Evolutionary conservation across 2,113 vertebrate genomes (phyloP).

Genomic region (Nettapus auritus): DNA sequence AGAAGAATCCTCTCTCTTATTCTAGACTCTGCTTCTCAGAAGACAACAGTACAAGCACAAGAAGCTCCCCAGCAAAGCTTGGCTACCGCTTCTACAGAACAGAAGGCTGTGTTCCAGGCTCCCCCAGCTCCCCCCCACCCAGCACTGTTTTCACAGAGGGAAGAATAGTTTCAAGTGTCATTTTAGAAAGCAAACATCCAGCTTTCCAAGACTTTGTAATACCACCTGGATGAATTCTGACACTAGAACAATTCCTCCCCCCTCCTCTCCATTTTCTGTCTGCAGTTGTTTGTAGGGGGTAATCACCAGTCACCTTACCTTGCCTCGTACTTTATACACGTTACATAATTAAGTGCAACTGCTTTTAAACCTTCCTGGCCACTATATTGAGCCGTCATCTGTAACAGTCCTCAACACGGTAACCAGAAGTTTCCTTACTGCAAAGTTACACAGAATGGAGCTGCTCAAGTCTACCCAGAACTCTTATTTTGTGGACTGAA

Average conservation of each 20-base stretch:
- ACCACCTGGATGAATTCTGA: background rate
- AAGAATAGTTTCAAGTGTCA: background rate
- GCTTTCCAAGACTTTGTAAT: background rate
- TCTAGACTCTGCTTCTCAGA: background rate
- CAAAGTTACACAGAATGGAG: background rate
- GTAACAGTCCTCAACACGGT: fast-evolving
- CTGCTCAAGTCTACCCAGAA: background rate
- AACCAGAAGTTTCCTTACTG: background rate
- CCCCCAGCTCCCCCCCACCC: background rate
- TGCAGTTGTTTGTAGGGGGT: background rate
- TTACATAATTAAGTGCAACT: fast-evolving
- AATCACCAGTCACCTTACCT: background rate
- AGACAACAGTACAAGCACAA: background rate
- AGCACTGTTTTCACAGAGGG: background rate
- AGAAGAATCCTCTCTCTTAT: background rate
- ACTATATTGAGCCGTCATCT: background rate
- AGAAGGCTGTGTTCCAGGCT: background rate
- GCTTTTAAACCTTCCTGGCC: background rate
- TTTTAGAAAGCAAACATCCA: background rate
- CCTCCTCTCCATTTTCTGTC: background rate
- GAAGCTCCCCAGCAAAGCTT: constrained; percentile 45
- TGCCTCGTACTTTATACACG: background rate
- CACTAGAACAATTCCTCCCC: background rate
- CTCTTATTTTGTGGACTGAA: background rate
- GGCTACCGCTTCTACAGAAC: background rate